phyloP scores from a whole-genome alignment of 2,113 vertebrate genomes.

The Indicator indicator region DNA sequence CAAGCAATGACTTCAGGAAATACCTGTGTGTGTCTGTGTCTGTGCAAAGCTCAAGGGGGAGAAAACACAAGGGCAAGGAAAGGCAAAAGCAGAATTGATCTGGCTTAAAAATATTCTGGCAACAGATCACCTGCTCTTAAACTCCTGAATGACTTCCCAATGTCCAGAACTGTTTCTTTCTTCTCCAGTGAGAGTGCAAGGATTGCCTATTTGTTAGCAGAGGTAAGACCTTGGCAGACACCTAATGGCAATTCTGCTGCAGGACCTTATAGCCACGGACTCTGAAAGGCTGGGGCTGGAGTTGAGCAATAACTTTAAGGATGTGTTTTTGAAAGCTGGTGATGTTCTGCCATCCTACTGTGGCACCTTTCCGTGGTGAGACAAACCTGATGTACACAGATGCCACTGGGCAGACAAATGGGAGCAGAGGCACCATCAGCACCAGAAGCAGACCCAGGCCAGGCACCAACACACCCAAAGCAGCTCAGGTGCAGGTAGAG shows the following conservation, averaged over 20 bases:
- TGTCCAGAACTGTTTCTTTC: neutral
- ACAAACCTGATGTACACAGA: neutral
- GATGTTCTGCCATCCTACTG: neutral
- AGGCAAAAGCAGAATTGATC: neutral
- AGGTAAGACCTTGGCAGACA: constrained; percentile 1
- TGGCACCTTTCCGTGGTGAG: neutral
- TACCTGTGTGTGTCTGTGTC: too few relatives aligned
- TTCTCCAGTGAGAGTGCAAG: neutral
- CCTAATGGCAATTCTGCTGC: neutral
- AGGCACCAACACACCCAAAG: neutral
- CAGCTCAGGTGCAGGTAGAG: constrained; percentile 47
- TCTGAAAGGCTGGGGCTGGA: constrained; percentile 26
- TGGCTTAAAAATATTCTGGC: neutral
- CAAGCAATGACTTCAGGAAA: neutral
- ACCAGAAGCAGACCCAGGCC: constrained; percentile 19
- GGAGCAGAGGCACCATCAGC: constrained; percentile 8
- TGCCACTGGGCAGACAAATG: neutral
- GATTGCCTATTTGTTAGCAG: constrained; percentile 19
- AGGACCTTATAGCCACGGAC: neutral
- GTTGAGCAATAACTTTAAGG: constrained; percentile 14
- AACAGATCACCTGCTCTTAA: constrained; percentile 1
- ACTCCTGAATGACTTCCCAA: constrained; percentile 19
- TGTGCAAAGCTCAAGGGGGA: neutral
- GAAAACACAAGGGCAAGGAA: neutral
- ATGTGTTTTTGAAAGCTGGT: constrained; percentile 22